Evolutionary conservation across 2,113 vertebrate species (phyloP), one percentile per base, ranked within the genome.

Genomic region (Casuarius casuarius): DNA sequence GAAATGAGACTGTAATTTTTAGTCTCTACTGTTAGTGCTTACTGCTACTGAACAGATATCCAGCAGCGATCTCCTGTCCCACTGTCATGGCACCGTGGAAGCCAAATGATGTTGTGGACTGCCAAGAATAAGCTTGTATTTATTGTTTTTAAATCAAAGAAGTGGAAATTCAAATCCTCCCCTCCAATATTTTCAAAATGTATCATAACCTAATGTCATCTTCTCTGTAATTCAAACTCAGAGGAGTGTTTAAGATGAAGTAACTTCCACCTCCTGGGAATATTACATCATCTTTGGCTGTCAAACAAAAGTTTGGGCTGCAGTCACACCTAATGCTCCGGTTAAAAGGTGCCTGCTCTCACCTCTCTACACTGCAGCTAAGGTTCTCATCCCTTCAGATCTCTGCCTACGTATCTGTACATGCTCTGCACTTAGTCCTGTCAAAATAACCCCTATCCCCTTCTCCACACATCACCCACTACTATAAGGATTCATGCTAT

Each of bases 71-170:
- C 49, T 67, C 54, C 61, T 92, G 3, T 31, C 29, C 25, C 70
- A 65, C 19, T 72, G 70, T 58, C 71, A 42, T 51, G 49, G 52
- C 42, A 66, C 38, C 68, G 42, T 33, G 66, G 87, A 92, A 89
- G 14, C 17, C 17, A 95, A 56, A 10, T 14, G 56, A 87, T 78
- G 65, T 75, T 63, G 65, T 84, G 58, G 28, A 82, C n/a, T 75
- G 38, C 12, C 70, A 94, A 70, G 80, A 94, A 70, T 54, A 89
- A 85, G 48, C 33, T 87, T 81, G 19, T 58, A 61, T 87, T 87
- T 91, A 87, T 35, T 28, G 28, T 6, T 89, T 91, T 92, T 84
- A 78, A 89, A 82, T 81, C 80, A 72, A 94, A 95, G 40, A 44
- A 54, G 63, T 49, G 12, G 54, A 84, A 92, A 89, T 71, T 26